Conservation (phyloP, 1,140 invertebrate genomes). For the Stenopsyche tienmushanensis region DNA sequence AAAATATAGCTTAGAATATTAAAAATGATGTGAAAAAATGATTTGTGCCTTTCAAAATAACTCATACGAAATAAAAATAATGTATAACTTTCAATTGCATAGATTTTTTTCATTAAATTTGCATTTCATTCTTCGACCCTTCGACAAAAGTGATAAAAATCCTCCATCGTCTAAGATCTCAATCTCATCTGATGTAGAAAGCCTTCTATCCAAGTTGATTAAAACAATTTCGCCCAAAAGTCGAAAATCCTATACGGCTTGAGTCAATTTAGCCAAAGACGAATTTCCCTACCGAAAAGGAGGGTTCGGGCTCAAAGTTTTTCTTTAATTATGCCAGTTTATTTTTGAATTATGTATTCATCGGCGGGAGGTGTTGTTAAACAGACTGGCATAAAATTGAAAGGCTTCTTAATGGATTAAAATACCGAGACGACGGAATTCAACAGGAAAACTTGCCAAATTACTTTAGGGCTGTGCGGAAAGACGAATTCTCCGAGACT, state of each 20-base stretch:
- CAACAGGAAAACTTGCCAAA: not conserved
- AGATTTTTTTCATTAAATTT: too few species aligned
- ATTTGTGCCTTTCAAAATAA: too few species aligned
- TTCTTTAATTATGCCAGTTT: slow-evolving; percentile 8
- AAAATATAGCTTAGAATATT: too few species aligned
- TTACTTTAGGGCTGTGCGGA: not conserved
- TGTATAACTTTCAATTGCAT: too few species aligned
- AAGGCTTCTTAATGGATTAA: not conserved
- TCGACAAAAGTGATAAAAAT: too few species aligned
- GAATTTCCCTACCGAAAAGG: not conserved
- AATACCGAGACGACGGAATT: not conserved
- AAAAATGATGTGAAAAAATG: too few species aligned
- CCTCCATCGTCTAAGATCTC: too few species aligned
- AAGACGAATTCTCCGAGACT: not conserved
- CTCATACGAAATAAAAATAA: too few species aligned
- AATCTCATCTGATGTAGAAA: too few species aligned
- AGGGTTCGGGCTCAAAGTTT: not conserved
- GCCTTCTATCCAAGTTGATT: too few species aligned
- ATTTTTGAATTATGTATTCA: slow-evolving; percentile 1
- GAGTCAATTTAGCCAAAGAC: not conserved
- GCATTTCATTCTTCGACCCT: too few species aligned
- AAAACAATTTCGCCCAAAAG: not conserved
- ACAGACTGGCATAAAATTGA: not conserved
- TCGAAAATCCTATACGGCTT: not conserved
- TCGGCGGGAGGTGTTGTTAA: not conserved